A percentile compares a stretch with the other conserved stretches of the same genome.
phyloP scores from a whole-genome alignment of 2,888 invertebrate genomes.

The Drosophila mercatorum region DNA sequence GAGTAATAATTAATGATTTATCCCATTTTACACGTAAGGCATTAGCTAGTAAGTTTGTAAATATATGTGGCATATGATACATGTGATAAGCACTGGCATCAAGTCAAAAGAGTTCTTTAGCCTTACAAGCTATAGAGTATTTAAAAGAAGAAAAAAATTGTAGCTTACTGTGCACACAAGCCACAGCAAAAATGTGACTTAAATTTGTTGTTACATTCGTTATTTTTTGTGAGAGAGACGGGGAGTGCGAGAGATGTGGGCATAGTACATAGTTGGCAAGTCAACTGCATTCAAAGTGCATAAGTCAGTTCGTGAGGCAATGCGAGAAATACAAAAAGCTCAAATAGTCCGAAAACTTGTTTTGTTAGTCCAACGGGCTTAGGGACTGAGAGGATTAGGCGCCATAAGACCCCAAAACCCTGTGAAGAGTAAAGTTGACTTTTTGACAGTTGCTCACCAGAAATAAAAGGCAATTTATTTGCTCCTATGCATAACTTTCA shows the following conservation, averaged over 20 bases:
- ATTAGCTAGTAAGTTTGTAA: no score
- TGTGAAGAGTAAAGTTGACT: constrained; percentile 30
- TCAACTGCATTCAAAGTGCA: constrained; percentile 72
- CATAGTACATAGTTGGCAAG: constrained; percentile 57
- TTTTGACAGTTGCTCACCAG: constrained; percentile 40
- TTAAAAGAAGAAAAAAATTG: neutral
- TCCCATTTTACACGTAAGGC: no score
- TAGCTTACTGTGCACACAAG: constrained; percentile 37
- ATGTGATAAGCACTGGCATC: neutral
- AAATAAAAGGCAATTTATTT: constrained; percentile 60
- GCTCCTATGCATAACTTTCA: constrained; percentile 23
- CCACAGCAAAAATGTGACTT: constrained; percentile 61
- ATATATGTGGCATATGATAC: no score
- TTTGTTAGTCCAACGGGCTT: constrained; percentile 35
- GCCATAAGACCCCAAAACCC: constrained; percentile 16
- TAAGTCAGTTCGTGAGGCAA: constrained; percentile 67
- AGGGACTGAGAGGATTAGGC: neutral
- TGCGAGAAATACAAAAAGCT: constrained; percentile 28
- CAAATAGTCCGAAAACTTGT: constrained; percentile 37
- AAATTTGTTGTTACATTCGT: constrained; percentile 64
- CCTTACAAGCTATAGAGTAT: neutral
- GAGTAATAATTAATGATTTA: neutral
- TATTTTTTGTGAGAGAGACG: constrained; percentile 1
- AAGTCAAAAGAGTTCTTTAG: neutral
- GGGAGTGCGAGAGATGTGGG: neutral